phyloP scores from a whole-genome alignment of 2,888 invertebrate genomes.

The Patella ulyssiponensis region DNA sequence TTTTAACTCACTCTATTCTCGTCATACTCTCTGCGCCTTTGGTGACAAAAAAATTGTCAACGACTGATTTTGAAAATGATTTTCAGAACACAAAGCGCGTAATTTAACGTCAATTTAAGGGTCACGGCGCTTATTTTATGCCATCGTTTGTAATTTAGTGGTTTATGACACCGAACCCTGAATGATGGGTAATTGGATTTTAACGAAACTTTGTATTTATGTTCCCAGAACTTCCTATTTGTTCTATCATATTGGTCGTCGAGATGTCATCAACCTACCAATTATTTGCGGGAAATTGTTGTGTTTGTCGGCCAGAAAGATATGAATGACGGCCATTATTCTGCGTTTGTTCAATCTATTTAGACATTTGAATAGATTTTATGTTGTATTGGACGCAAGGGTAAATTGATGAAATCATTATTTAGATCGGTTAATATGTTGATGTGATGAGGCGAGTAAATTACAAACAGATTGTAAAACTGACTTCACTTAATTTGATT shows the following conservation, averaged over 20 bases:
- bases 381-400: not conserved
- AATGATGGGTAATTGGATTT: slow-evolving; percentile 2
- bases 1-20: no score
- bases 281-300: slow-evolving; percentile 8
- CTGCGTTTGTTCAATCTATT: not conserved
- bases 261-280: slow-evolving; percentile 7
- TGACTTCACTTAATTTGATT: no score
- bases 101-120: slow-evolving; percentile 10
- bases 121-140: slow-evolving; percentile 7
- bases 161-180: not conserved
- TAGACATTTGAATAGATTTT: not conserved
- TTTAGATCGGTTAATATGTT: no score
- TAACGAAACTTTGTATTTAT: slow-evolving; percentile 9
- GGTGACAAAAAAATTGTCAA: not conserved
- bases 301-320: not conserved
- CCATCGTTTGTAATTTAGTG: slow-evolving; percentile 2
- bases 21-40: not conserved
- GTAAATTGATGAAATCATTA: no score
- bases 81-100: not conserved
- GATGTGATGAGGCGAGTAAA: no score
- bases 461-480: no score
- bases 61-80: slow-evolving; percentile 5
- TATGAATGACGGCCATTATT: slow-evolving; percentile 7
- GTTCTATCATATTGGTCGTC: slow-evolving; percentile 4
- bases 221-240: not conserved